Conservation (phyloP, 2,113 vertebrate species). For the Anser cygnoides region DNA sequence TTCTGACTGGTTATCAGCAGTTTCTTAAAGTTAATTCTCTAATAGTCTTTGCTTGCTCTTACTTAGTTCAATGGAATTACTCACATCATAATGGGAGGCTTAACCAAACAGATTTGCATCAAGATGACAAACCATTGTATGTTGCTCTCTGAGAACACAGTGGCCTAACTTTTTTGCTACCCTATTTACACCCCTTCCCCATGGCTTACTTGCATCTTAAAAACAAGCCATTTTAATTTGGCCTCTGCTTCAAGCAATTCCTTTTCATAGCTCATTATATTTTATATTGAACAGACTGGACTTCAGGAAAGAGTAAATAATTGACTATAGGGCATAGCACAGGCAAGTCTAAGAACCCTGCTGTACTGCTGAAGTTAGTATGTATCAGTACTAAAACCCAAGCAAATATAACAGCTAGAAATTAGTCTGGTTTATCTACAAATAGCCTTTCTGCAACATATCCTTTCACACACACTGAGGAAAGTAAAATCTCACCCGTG, state of each 20-base stretch:
- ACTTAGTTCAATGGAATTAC: not conserved
- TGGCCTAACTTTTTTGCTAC: not conserved
- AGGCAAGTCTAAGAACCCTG: not conserved
- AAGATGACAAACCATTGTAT: not conserved
- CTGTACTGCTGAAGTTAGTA: not conserved
- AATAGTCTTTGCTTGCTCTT: not conserved
- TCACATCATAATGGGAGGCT: not conserved
- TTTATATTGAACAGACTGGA: not conserved
- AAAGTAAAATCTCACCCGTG: slow-evolving; percentile 75
- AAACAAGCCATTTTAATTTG: not conserved
- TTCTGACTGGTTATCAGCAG: not conserved
- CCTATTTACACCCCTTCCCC: no score
- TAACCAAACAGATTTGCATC: not conserved
- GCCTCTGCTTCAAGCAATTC: not conserved
- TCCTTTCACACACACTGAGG: not conserved
- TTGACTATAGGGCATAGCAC: not conserved
- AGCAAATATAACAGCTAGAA: not conserved
- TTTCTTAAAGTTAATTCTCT: not conserved
- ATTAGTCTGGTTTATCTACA: not conserved
- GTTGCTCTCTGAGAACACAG: not conserved
- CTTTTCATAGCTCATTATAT: not conserved
- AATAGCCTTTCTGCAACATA: not conserved
- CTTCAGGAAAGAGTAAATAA: not conserved
- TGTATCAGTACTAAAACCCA: not conserved
- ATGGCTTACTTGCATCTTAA: not conserved